phyloP scores from a whole-genome alignment of 2,113 vertebrate species.

The Columba livia region DNA sequence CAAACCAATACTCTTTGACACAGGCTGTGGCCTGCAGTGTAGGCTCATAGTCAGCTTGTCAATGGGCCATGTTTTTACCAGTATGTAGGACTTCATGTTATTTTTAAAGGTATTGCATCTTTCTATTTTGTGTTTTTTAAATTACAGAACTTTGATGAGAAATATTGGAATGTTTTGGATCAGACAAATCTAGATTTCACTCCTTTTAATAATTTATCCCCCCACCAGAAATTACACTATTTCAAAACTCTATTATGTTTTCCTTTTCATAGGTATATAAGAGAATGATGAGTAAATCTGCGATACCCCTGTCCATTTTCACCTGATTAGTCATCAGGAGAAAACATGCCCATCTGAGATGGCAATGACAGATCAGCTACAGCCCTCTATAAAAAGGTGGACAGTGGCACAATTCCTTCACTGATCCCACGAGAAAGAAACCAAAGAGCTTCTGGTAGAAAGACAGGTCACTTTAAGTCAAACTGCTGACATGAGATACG shows the following conservation, averaged over 20 bases:
- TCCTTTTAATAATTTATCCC: not conserved
- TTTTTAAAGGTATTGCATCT: rapidly evolving
- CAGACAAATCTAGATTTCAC: not conserved
- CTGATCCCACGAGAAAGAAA: not conserved
- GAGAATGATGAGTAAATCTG: not conserved
- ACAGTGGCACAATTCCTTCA: not conserved
- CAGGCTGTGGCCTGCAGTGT: not conserved
- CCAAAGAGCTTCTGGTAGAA: not conserved
- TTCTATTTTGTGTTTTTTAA: not conserved
- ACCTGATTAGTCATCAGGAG: not conserved
- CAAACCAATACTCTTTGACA: not conserved
- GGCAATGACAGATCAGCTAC: not conserved
- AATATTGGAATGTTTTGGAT: not conserved
- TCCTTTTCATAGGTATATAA: not conserved
- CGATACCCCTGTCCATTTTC: not conserved
- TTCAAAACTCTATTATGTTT: not conserved
- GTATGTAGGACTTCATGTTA: rapidly evolving
- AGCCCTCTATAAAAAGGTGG: not conserved
- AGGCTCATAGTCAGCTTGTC: not conserved
- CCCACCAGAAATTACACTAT: not conserved
- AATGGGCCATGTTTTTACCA: not conserved
- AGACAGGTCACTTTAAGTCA: not conserved
- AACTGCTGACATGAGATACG: not conserved
- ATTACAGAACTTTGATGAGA: not conserved
- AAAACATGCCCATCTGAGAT: not conserved